These are phyloP conservation scores for Peromyscus aztecus DNA, from an alignment of 2,797 vertebrate species.

Conservation along the genomic window DNA sequence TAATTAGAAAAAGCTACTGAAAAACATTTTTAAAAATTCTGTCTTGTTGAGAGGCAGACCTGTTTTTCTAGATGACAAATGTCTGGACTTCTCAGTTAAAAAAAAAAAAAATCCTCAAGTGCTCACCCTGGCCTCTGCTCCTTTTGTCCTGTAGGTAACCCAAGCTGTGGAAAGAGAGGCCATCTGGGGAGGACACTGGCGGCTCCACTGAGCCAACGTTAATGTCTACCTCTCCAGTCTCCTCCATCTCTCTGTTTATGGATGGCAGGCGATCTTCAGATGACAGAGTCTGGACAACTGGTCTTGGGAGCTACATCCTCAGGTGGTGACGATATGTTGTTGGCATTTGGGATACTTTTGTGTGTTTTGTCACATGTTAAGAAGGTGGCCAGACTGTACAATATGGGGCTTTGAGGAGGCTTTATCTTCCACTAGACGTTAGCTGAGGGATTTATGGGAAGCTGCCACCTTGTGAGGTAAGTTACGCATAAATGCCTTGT, in stretches of 20 bases:
- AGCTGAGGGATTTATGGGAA: constrained; percentile 66
- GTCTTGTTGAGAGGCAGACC: constrained; percentile 77
- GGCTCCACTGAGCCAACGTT: constrained; percentile 70
- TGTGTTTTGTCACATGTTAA: constrained; percentile 53
- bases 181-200: constrained; percentile 73
- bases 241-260: constrained; percentile 65
- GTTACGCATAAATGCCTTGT: constrained; percentile 47
- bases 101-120: not conserved
- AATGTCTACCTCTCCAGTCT: constrained; percentile 43
- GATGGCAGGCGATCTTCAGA: constrained; percentile 71
- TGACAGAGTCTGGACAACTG: constrained; percentile 46
- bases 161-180: constrained; percentile 73
- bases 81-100: constrained; percentile 70
- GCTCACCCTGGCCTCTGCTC: constrained; percentile 65
- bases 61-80: constrained; percentile 82
- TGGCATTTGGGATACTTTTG: constrained; percentile 39
- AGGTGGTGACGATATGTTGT: not conserved
- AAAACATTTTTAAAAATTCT: constrained; percentile 67
- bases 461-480: constrained; percentile 66
- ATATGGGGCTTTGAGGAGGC: not conserved
- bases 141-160: constrained; percentile 71
- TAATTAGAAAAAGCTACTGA: constrained; percentile 70
- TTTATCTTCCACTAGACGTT: constrained; percentile 69
- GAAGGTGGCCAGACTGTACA: constrained; percentile 16
- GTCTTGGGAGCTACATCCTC: constrained; percentile 65